Evolutionary conservation across 2,888 invertebrate species (phyloP), one percentile per base, ranked within the genome.

Genomic region (Ligdia adustata): DNA sequence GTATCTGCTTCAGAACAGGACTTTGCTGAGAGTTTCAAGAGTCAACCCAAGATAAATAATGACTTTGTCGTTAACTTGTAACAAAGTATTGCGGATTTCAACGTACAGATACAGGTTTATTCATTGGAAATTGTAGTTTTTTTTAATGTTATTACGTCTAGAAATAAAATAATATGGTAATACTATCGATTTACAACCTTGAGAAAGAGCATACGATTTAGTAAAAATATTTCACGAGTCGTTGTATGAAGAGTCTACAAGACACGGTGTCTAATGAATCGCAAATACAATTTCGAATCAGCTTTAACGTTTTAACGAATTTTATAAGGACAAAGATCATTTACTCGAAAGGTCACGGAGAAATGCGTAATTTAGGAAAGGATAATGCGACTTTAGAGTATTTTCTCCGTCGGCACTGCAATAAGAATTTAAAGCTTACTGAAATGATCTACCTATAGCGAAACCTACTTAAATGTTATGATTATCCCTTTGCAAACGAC

Each of bases 11-110:
- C 16, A 13, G 22, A 28, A 9, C 7, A 16, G 32, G 20, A 12
- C 32, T 18, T 22, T 13, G 20, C 34, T 34, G 22, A 22, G 22
- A 22, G 33, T 38, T 27, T 18, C 38, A 11, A 15, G 26, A 20
- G 33, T 34, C 33, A 12, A 11, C 38, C 26, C 9, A 37, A 37
- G 26, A 16, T 37, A 2, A 35, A 24, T 34, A n/a, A 14, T 6
- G 13, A 9, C 5, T 9, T 18, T 18, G 18, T 18, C 4, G 18
- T 18, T 18, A n/a, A n/a, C n/a, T n/a, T n/a, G n/a, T n/a, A n/a
- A n/a, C n/a, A n/a, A n/a, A n/a, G n/a, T n/a, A n/a, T n/a, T n/a
- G n/a, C n/a, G n/a, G n/a, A n/a, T n/a, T n/a, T n/a, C n/a, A n/a
- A n/a, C n/a, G n/a, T n/a, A n/a, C n/a, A n/a, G n/a, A n/a, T n/a